These are phyloP conservation scores for Larimichthys polyactis DNA, from an alignment of 2,113 vertebrate species.

Conservation along the genomic window DNA sequence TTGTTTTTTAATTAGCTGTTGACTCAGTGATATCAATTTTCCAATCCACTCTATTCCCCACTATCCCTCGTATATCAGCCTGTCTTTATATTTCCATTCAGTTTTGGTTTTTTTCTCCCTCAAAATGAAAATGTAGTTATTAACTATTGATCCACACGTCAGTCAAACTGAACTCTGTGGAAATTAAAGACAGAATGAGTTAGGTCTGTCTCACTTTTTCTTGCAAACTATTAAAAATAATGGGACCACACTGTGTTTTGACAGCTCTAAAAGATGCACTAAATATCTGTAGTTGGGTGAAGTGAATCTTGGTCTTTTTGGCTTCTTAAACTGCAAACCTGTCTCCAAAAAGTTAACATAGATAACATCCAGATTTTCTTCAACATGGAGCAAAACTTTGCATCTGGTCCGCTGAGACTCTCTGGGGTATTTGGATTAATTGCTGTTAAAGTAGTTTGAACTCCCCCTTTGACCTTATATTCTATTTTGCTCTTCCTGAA, in stretches of 20 bases:
- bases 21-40: background rate
- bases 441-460: background rate
- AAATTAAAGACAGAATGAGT: constrained; percentile 8
- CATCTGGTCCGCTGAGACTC: background rate
- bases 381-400: background rate
- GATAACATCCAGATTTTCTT: background rate
- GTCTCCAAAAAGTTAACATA: background rate
- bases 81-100: background rate
- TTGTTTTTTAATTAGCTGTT: constrained; percentile 5
- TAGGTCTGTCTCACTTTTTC: background rate
- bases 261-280: background rate
- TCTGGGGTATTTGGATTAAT: background rate
- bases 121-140: constrained; percentile 37
- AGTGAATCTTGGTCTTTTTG: background rate
- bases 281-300: background rate
- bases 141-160: constrained; percentile 43
- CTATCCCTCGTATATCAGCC: background rate
- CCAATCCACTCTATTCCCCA: background rate
- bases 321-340: background rate
- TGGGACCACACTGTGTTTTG: background rate
- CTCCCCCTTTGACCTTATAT: background rate
- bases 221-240: constrained; percentile 25
- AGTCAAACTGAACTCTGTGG: constrained; percentile 17
- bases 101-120: too few species aligned
- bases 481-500: background rate